A percentile compares a stretch with the other conserved stretches of the same genome.
phyloP scores from a whole-genome alignment of 2,888 invertebrate genomes.

The Cerastoderma edule region DNA sequence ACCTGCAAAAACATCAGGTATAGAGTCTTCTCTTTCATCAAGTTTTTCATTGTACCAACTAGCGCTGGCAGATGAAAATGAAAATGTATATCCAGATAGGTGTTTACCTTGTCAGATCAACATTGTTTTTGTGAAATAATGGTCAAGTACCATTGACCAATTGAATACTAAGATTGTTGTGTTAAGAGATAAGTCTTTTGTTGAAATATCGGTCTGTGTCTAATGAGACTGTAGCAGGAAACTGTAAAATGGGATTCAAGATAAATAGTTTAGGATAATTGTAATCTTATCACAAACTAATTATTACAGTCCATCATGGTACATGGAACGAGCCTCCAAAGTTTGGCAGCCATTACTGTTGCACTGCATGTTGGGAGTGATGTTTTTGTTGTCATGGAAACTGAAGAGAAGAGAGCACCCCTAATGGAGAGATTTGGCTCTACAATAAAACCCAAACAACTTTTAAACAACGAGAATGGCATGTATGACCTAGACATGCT shows the following conservation, averaged over 20 bases:
- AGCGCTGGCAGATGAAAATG: no score
- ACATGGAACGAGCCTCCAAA: conserved; percentile 94
- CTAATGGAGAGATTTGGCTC: not conserved
- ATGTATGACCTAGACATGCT: conserved; percentile 40
- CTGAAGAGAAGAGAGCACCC: conserved; percentile 86
- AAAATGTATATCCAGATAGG: no score
- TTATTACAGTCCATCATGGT: conserved; percentile 84
- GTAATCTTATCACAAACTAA: no score
- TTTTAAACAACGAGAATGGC: conserved; percentile 26
- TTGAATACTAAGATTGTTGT: no score
- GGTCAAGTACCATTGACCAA: no score
- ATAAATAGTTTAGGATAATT: no score
- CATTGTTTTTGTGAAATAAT: no score
- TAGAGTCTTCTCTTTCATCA: not conserved
- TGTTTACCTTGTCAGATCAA: no score
- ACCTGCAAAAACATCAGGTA: conserved; percentile 93
- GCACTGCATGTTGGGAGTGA: conserved; percentile 94
- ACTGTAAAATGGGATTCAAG: no score
- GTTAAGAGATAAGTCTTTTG: no score
- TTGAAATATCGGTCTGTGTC: no score
- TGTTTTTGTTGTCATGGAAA: conserved; percentile 91
- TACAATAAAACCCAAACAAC: conserved; percentile 28
- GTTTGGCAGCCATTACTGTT: conserved; percentile 98
- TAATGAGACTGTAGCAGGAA: no score
- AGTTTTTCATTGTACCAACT: not conserved